Percentiles rank a stretch among this genome's conserved stretches.
These are phyloP conservation scores for Mylabris sibirica DNA, from an alignment of 2,888 invertebrate genomes.

Conservation along the genomic window DNA sequence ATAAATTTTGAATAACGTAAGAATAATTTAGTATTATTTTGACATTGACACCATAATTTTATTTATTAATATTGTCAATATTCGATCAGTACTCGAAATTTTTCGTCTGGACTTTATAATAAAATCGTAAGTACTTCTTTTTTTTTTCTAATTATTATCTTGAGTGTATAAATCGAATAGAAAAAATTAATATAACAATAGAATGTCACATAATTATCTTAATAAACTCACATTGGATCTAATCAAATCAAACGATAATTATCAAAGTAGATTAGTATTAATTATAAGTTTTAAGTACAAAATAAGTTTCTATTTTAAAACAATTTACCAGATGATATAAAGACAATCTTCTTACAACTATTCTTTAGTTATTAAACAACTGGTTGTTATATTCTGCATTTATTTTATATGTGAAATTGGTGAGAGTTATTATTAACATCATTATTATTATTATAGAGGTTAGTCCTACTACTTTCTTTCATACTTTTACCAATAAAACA, in stretches of 20 bases:
- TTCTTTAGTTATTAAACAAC: background rate
- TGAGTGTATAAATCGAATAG: background rate
- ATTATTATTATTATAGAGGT: constrained; percentile 23
- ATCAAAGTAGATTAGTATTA: background rate
- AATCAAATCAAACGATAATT: background rate
- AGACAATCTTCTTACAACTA: background rate
- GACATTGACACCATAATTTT: constrained; percentile 4
- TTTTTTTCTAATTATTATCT: too few species aligned
- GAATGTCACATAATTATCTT: background rate
- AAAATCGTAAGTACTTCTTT: background rate
- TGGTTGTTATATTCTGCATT: background rate
- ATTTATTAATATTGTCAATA: background rate
- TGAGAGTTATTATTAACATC: constrained; percentile 22
- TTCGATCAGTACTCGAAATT: background rate
- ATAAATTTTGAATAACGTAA: background rate
- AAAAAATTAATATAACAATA: background rate
- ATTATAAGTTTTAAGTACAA: background rate
- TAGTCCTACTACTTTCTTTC: constrained; percentile 34
- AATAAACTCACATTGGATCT: background rate
- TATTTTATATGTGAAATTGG: constrained; percentile 21
- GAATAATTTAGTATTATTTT: constrained; percentile 2
- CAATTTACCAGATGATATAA: constrained; percentile 14
- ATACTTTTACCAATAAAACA: constrained; percentile 33
- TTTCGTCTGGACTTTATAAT: background rate
- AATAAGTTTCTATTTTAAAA: background rate